Base-by-base conservation (phyloP, 2,888 invertebrate genomes). In the Laothoe populi region DNA sequence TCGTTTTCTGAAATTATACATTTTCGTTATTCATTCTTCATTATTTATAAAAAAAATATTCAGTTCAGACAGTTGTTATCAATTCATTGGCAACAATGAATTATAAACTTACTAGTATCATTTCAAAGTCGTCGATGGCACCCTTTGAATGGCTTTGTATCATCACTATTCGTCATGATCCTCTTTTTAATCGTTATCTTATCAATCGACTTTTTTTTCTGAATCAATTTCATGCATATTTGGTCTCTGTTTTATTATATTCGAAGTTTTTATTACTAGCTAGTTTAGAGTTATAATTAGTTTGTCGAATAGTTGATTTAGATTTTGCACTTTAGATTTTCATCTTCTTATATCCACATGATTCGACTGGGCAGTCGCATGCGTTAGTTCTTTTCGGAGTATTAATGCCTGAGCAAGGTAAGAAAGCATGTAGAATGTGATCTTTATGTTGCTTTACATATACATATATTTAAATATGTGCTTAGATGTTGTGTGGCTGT, bases 141-240 rank as follows among this genome's bases (percentile, higher is more conserved):
- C 92, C 90, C 88, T 70, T 74, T 90, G 92, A 87, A 92, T 92
- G 92, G 92, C 92, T 92, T 91, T 83, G 86, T 89, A 88, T 86
- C 83, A 90, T 86, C 84, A 88, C 82, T 82, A 77, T 82, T 87
- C 83, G 87, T 87, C 79, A 84, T 84, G 83, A 83, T 78, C 72
- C 80, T 87, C 77, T 86, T 79, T 81, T 83, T 83, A 79, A 77
- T 65, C 77, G 81, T 72, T 81, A 81, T 82, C 35, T 19, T 53
- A 31, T 83, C 82, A 81, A 81, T 82, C 79, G 82, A 84, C 82
- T 81, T 86, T 85, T 86, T 83, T 77, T 82, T 79, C 80, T 83
- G 80, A 81, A 78, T 75, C 75, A 78, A 78, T 80, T 74, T 86
- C 84, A 88, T 87, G 78, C 83, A 83, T 84, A 73, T 83, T 88